Evolutionary conservation across 2,113 vertebrate genomes (phyloP).

Genomic region (Saccopteryx leptura): DNA sequence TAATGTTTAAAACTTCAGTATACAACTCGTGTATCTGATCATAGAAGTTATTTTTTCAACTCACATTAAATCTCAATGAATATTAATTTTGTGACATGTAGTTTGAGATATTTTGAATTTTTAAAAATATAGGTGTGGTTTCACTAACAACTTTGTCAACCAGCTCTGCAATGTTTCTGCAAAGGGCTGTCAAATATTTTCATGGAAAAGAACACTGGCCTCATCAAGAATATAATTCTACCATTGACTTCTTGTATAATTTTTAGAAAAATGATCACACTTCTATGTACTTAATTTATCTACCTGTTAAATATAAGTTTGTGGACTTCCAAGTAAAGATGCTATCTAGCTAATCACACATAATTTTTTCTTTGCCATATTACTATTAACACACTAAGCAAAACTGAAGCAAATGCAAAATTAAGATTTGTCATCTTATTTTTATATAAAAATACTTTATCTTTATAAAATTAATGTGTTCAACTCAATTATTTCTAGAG

Average conservation of each 20-base stretch:
- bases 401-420: not conserved
- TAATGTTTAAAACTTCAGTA: not conserved
- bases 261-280: not conserved
- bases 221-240: not conserved
- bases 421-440: not conserved
- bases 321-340: not conserved
- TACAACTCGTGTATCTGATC: not conserved
- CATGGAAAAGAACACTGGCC: not conserved
- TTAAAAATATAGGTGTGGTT: not conserved
- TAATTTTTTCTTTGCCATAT: not conserved
- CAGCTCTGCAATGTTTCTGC: not conserved
- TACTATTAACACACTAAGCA: not conserved
- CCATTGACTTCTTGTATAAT: not conserved
- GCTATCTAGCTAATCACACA: not conserved
- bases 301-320: not conserved
- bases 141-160: not conserved
- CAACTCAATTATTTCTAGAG: not conserved
- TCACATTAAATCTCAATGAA: not conserved
- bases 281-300: not conserved
- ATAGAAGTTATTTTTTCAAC: not conserved
- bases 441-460: constrained; percentile 41
- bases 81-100: not conserved
- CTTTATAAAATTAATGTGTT: not conserved
- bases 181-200: not conserved
- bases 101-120: not conserved